A percentile compares a stretch with the other conserved stretches of the same genome.
Conservation (phyloP, 2,888 invertebrate genomes). For the Oxyscelio sp. region DNA sequence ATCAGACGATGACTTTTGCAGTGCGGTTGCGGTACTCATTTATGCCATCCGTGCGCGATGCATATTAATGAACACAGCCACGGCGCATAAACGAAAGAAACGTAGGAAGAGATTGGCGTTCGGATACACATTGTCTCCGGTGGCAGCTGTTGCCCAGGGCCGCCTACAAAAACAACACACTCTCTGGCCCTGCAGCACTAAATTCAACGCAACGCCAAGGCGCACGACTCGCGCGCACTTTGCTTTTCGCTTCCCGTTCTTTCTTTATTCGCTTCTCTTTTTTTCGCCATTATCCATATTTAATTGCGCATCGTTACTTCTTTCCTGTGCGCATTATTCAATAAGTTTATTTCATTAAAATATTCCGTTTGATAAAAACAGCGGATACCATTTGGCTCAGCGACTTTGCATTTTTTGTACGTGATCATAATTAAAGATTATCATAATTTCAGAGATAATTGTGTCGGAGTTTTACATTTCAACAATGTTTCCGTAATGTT, state of each 20-base stretch:
- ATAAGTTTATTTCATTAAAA: slow-evolving; percentile 47
- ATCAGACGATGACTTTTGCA: slow-evolving; percentile 45
- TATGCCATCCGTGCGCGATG: slow-evolving; percentile 65
- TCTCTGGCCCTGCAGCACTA: slow-evolving; percentile 49
- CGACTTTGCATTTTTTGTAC: neutral
- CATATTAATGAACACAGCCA: slow-evolving; percentile 66
- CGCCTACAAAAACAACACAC: slow-evolving; percentile 71
- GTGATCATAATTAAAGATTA: neutral
- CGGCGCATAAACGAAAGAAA: slow-evolving; percentile 66
- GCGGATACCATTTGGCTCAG: slow-evolving; percentile 15
- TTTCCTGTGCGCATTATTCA: slow-evolving; percentile 60
- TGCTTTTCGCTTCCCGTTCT: slow-evolving; percentile 21
- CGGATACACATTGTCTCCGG: slow-evolving; percentile 70
- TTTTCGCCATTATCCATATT: slow-evolving; percentile 55
- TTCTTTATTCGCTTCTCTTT: slow-evolving; percentile 21
- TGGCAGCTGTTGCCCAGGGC: slow-evolving; percentile 70
- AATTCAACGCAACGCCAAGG: slow-evolving; percentile 39
- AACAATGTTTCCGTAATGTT: no score
- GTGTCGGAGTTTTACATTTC: neutral
- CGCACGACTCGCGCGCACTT: slow-evolving; percentile 21
- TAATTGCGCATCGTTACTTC: slow-evolving; percentile 60
- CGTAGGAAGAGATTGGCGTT: slow-evolving; percentile 70
- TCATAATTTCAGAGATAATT: neutral
- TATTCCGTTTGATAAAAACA: slow-evolving; percentile 21
- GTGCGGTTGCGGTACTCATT: slow-evolving; percentile 56